Conservation (phyloP, 30 jellyfish, hydroid and myxozoan species). For the Rhopilema esculentum region DNA sequence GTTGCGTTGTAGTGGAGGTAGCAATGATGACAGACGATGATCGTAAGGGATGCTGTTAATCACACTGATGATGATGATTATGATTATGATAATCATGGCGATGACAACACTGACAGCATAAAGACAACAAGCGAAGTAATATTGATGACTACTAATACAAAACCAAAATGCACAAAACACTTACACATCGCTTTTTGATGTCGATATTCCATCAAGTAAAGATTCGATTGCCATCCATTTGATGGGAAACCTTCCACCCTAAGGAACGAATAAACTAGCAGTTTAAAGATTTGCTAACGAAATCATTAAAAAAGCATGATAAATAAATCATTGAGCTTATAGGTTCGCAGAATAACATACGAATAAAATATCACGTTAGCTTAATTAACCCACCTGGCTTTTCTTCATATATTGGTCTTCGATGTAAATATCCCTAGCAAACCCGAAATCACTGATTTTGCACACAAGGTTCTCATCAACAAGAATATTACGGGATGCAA, state of each 20-base stretch:
- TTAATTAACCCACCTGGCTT: slow-evolving; percentile 66
- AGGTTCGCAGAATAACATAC: too few relatives aligned
- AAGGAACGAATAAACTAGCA: slow-evolving; percentile 19
- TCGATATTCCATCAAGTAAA: slow-evolving; percentile 86
- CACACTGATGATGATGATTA: too few relatives aligned
- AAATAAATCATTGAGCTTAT: too few relatives aligned
- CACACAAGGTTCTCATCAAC: slow-evolving; percentile 87
- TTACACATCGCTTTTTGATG: slow-evolving; percentile 97
- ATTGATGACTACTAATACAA: neutral
- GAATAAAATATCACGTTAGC: too few relatives aligned
- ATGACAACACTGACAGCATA: too few relatives aligned
- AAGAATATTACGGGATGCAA: slow-evolving; percentile 88
- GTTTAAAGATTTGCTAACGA: too few relatives aligned
- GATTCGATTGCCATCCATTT: slow-evolving; percentile 99
- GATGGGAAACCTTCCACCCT: slow-evolving; percentile 98
- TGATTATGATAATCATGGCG: too few relatives aligned
- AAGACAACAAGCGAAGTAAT: too few relatives aligned
- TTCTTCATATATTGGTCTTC: slow-evolving; percentile 92
- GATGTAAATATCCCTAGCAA: slow-evolving; percentile 95
- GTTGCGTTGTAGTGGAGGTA: too few relatives aligned
- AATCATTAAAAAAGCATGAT: too few relatives aligned
- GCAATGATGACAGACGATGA: too few relatives aligned
- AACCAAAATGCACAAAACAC: neutral
- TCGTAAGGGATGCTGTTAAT: too few relatives aligned
- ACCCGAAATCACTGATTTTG: slow-evolving; percentile 93